Evolutionary conservation across 2,113 vertebrate genomes (phyloP).

Genomic region (Ascaphus truei): DNA sequence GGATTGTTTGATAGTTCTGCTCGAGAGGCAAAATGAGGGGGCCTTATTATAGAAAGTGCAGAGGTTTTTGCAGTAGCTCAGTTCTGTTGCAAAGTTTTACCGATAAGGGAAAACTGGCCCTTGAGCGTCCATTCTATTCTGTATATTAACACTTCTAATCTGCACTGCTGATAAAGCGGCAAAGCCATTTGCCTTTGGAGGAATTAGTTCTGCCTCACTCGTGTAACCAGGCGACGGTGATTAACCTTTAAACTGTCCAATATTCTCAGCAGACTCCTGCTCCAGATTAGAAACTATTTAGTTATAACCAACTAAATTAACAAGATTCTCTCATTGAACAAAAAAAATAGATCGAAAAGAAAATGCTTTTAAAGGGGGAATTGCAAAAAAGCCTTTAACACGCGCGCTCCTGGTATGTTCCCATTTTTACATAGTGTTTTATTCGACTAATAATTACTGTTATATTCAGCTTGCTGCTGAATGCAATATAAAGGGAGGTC

Average conservation of each 20-base stretch:
- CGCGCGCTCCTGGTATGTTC: neutral
- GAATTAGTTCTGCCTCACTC: constrained; percentile 99
- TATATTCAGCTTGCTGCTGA: too few relatives aligned
- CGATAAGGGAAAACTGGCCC: constrained; percentile 99
- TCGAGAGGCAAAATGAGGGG: constrained; percentile 99
- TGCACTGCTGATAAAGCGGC: constrained; percentile 96
- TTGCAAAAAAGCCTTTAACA: constrained; percentile 32
- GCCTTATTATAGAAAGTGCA: constrained; percentile 95
- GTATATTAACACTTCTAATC: constrained; percentile 99
- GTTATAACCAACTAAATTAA: constrained; percentile 99
- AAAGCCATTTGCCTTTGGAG: constrained; percentile 99
- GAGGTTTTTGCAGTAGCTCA: constrained; percentile 90
- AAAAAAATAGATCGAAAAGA: constrained; percentile 64
- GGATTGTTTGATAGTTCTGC: constrained; percentile 99
- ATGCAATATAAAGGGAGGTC: too few relatives aligned
- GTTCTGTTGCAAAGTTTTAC: constrained; percentile 99
- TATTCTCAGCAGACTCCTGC: constrained; percentile 98
- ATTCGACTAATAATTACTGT: too few relatives aligned
- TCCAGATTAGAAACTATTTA: constrained; percentile 99
- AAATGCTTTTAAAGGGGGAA: constrained; percentile 79
- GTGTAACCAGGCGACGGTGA: constrained; percentile 98
- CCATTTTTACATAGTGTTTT: too few relatives aligned
- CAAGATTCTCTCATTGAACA: constrained; percentile 81
- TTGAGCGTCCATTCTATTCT: constrained; percentile 99
- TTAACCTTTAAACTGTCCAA: constrained; percentile 99